Evolutionary conservation across 1,140 invertebrate species (phyloP), one percentile per base, ranked within the genome.

Genomic region (Conus betulinus): DNA sequence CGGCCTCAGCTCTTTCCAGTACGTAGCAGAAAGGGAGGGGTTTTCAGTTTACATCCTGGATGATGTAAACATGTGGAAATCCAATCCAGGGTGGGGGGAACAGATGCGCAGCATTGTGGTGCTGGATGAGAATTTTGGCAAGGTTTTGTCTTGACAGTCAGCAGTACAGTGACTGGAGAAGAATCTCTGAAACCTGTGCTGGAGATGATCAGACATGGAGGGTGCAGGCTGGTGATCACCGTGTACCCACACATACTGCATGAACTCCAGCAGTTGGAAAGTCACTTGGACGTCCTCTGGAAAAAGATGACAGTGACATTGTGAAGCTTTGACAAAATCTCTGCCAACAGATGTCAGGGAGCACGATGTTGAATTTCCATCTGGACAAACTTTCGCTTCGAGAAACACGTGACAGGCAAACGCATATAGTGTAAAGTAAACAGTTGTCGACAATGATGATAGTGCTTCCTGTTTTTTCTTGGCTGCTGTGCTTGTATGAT

Each of bases 241-340:
- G 20, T 74, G 5, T 87, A 87, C 53, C 85, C 85, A 4, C 85
- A 87, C 85, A 25, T 87, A 17, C 85, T 87, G 71, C 85, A n/a
- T 20, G 71, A 87, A 27, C 71, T 87, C 23, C 57, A 39, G 23
- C 67, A 55, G 52, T 53, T 87, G 74, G 85, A 87, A 57, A 71
- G 27, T 5, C 23, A 52, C 4, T 78, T 25, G 4, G 20, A 78
- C 71, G 85, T 57, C 74, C 74, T 55, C 52, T 87, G 85, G n/a
- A n/a, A n/a, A 17, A 57, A 17, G 67, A 87, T 7, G 39, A 53
- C 20, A 10, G 5, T 8, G 51, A 8, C 23, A 25, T 57, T 11
- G 74, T 57, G 15, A 20, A 55, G 5, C n/a, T n/a, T 78, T 78
- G 71, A 71, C 13, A 20, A 57, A 84, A 55, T 5, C 82, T 53